Conservation (phyloP, 2,797 vertebrate species). For the Cottoperca gobio region DNA sequence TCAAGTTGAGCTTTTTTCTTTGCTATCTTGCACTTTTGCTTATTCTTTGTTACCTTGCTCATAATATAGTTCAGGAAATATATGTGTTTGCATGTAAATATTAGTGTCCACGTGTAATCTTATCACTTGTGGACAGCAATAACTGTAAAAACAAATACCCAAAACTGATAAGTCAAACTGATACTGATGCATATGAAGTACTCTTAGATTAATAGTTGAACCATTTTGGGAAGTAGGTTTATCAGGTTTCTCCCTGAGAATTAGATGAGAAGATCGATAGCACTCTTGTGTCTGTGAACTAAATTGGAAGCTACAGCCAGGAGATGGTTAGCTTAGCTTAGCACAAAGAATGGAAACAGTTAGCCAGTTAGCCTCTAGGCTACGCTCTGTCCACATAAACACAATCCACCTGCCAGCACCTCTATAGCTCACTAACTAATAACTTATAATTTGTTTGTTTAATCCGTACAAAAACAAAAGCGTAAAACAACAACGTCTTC, state of each 20-base stretch:
- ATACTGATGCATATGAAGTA: background rate
- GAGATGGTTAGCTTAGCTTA: too few relatives aligned
- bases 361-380: too few relatives aligned
- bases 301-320: too few relatives aligned
- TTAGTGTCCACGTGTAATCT: background rate
- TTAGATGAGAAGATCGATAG: too few relatives aligned
- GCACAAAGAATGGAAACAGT: too few relatives aligned
- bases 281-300: too few relatives aligned
- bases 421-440: too few relatives aligned
- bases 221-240: background rate
- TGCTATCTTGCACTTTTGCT: background rate
- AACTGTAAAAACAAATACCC: background rate
- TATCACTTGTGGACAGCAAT: background rate
- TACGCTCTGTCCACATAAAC: too few relatives aligned
- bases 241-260: background rate
- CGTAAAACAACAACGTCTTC: too few relatives aligned
- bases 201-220: background rate
- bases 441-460: too few relatives aligned
- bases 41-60: background rate
- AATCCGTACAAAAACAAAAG: too few relatives aligned
- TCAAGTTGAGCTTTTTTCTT: conserved; percentile 26
- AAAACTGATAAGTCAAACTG: background rate
- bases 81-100: background rate
- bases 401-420: too few relatives aligned
- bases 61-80: background rate